A percentile compares a stretch with the other conserved stretches of the same genome.
Evolutionary conservation across 2,797 vertebrate genomes (phyloP).

Genomic region (Eulemur rubriventer): DNA sequence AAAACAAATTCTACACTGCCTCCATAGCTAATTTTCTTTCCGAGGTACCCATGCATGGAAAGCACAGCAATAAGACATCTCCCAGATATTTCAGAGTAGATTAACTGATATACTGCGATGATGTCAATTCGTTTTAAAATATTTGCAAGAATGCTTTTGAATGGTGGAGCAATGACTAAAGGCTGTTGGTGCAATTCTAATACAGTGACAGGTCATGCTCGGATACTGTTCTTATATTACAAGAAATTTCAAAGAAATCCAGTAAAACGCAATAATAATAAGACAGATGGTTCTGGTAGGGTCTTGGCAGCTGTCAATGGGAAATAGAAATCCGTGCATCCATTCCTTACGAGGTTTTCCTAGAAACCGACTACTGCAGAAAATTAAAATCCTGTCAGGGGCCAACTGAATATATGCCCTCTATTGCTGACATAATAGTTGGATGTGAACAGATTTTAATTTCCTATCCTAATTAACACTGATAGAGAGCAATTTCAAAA

Average conservation of each 20-base stretch:
- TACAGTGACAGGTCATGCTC: conserved; percentile 70
- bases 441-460: conserved; percentile 72
- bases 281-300: conserved; percentile 79
- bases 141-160: conserved; percentile 83
- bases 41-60: conserved; percentile 75
- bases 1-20: conserved; percentile 72
- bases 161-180: conserved; percentile 84
- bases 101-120: conserved; percentile 82
- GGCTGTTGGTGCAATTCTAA: conserved; percentile 76
- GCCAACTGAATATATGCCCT: conserved; percentile 60
- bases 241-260: conserved; percentile 79
- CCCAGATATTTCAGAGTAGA: conserved; percentile 80
- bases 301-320: conserved; percentile 81
- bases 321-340: conserved; percentile 69
- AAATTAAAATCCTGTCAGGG: conserved; percentile 76
- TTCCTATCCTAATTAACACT: conserved; percentile 71
- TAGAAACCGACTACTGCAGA: conserved; percentile 64
- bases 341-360: conserved; percentile 68
- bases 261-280: conserved; percentile 74
- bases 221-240: conserved; percentile 66
- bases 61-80: conserved; percentile 78
- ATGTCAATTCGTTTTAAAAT: conserved; percentile 86
- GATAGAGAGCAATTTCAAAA: conserved; percentile 61
- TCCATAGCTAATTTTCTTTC: conserved; percentile 79
- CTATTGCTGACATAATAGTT: conserved; percentile 31